phyloP scores from a whole-genome alignment of 92 coral and sea anemone species.

The Phenganax subtilis region DNA sequence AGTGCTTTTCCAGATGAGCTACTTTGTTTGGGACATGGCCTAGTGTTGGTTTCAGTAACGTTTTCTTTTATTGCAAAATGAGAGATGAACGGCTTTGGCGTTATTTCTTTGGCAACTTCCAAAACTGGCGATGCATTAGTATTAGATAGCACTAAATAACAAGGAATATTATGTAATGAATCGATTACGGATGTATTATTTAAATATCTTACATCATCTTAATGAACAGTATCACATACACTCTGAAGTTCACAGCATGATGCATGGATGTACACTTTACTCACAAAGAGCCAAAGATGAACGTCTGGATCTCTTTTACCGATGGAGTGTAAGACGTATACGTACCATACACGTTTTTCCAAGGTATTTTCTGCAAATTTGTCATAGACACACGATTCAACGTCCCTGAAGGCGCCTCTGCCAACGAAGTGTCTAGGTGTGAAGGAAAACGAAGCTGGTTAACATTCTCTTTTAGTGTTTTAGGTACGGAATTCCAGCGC shows the following conservation, averaged over 20 bases:
- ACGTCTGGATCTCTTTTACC: no score
- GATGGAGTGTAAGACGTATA: no score
- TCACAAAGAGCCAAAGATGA: neutral
- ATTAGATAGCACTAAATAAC: neutral
- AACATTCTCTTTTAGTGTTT: conserved; percentile 31
- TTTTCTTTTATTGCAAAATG: neutral
- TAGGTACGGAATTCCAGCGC: conserved; percentile 85
- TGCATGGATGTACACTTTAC: neutral
- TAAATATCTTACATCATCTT: no score
- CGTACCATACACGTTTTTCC: conserved; percentile 29
- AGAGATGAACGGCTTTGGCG: neutral
- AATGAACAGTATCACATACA: no score
- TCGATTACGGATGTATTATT: no score
- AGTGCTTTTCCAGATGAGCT: neutral
- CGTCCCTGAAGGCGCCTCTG: neutral
- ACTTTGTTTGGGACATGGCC: neutral
- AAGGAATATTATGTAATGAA: neutral
- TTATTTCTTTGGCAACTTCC: conserved; percentile 7
- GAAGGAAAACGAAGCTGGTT: conserved; percentile 23
- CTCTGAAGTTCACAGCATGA: no score
- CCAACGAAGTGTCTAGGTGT: neutral
- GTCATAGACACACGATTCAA: neutral
- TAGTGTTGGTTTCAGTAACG: neutral
- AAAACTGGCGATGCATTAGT: conserved; percentile 5
- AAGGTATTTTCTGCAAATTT: conserved; percentile 5